Percentiles rank a stretch among this genome's conserved stretches.
Conservation (phyloP, 2,113 vertebrate genomes). For the Phyllostomus hastatus region DNA sequence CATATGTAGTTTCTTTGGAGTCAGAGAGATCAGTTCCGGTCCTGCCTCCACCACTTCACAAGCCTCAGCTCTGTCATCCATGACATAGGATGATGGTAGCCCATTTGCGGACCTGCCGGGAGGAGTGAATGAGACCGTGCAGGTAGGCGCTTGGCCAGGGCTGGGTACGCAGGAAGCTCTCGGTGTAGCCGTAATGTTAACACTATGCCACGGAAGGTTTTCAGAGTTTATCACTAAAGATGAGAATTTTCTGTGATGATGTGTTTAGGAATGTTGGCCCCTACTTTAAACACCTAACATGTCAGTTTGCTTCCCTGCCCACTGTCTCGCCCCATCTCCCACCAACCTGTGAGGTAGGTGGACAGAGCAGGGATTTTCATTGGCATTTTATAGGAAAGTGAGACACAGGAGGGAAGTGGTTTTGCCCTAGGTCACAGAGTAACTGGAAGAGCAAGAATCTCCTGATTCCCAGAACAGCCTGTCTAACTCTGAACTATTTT, state of each 20-base stretch:
- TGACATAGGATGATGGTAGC: not conserved
- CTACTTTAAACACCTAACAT: not conserved
- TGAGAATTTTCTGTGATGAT: not conserved
- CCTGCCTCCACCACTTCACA: not conserved
- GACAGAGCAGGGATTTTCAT: not conserved
- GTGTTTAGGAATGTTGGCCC: not conserved
- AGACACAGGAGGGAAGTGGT: not conserved
- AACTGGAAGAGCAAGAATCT: not conserved
- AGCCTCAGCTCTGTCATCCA: not conserved
- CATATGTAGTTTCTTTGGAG: not conserved
- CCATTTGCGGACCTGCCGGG: rapidly evolving
- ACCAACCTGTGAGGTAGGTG: not conserved
- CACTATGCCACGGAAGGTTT: not conserved
- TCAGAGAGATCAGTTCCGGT: not conserved
- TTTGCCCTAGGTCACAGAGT: not conserved
- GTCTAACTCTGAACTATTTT: not conserved
- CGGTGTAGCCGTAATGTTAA: rapidly evolving
- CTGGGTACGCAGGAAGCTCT: not conserved
- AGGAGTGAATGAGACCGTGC: not conserved
- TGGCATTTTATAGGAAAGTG: not conserved
- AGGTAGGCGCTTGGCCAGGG: not conserved
- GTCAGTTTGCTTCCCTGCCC: not conserved
- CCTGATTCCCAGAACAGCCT: not conserved
- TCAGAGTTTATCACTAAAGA: not conserved
- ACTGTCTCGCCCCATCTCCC: not conserved